phyloP scores from a whole-genome alignment of 2,797 vertebrate genomes.

The Rhodeus uyekii region DNA sequence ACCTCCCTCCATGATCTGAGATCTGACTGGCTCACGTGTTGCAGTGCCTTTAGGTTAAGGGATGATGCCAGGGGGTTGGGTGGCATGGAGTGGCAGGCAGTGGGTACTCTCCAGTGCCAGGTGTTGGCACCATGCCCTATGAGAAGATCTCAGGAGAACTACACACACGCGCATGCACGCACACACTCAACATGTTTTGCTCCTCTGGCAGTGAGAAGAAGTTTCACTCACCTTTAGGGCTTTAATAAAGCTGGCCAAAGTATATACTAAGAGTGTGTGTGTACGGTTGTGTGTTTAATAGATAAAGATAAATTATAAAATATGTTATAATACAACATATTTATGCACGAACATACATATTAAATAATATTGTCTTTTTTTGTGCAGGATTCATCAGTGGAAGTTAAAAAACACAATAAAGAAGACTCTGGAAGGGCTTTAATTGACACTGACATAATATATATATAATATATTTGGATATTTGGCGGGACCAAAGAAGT shows the following conservation, averaged over 20 bases:
- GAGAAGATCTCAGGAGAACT: constrained; percentile 37
- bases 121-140: constrained; percentile 71
- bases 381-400: neutral
- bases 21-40: constrained; percentile 60
- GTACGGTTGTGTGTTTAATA: neutral
- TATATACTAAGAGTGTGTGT: constrained; percentile 6
- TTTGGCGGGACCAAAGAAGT: neutral
- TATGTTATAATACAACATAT: too few relatives aligned
- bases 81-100: constrained; percentile 35
- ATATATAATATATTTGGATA: too few relatives aligned
- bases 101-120: constrained; percentile 60
- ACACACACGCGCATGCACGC: constrained; percentile 9
- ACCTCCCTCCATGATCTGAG: constrained; percentile 43
- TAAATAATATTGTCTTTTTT: neutral
- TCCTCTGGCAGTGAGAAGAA: neutral
- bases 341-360: neutral
- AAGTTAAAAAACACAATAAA: neutral
- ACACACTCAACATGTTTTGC: constrained; percentile 5
- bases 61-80: constrained; percentile 40
- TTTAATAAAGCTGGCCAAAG: constrained; percentile 15
- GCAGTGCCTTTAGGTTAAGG: constrained; percentile 44
- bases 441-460: neutral
- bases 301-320: constrained; percentile 17
- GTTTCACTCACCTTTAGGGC: constrained; percentile 23
- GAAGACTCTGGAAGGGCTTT: too few relatives aligned